Evolutionary conservation across 2,797 vertebrate species (phyloP).

Genomic region (Taeniopygia guttata): DNA sequence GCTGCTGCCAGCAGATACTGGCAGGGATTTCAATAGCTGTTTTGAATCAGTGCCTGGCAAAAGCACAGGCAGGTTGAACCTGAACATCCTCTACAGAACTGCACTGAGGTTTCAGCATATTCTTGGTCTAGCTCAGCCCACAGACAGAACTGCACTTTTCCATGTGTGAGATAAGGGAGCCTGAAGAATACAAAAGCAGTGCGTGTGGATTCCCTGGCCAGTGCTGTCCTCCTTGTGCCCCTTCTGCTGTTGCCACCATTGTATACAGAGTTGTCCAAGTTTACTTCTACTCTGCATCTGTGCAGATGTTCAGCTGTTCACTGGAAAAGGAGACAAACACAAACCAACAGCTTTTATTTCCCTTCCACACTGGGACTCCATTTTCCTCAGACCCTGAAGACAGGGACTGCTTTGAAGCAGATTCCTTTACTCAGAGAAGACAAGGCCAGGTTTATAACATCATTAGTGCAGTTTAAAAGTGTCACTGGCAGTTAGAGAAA

Average conservation of each 20-base stretch:
- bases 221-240: neutral
- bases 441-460: neutral
- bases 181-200: neutral
- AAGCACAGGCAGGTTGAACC: constrained; percentile 3
- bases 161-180: neutral
- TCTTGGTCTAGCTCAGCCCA: neutral
- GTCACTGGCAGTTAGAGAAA: neutral
- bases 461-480: neutral
- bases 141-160: neutral
- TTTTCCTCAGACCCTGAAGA: neutral
- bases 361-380: neutral
- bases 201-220: neutral
- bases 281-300: neutral
- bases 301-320: neutral
- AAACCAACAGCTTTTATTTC: neutral
- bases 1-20: constrained; percentile 11
- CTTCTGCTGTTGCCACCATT: neutral
- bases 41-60: neutral
- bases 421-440: neutral
- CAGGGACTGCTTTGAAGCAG: neutral
- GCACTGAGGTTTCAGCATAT: neutral
- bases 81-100: neutral
- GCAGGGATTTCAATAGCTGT: constrained; percentile 24
- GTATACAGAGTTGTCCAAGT: neutral
- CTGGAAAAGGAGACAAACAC: neutral